Base-by-base conservation (phyloP, 2,888 invertebrate genomes). In the Parascotia fuliginaria region DNA sequence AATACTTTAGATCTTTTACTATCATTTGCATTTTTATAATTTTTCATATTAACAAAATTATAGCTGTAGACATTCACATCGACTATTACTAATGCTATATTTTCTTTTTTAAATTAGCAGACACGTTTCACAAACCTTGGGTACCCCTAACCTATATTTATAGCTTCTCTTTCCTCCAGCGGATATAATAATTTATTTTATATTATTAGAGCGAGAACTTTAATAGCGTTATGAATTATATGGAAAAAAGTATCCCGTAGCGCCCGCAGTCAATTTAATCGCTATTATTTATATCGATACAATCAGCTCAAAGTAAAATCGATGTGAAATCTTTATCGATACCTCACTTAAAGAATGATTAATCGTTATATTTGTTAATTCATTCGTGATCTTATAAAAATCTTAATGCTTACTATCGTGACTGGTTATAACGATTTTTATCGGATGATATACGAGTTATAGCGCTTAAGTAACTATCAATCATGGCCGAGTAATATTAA, bases 181-280 rank as follows among this genome's bases (percentile, higher is more conserved):
- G 75, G 75, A 86, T 79, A 84, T 83, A 81, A 87, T 87, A 83
- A 87, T 86, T 85, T 84, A 81, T 75, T 84, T 82, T 81, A 85
- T 81, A 81, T 78, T 80, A 83, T 81, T 81, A 78, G 78, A 80
- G 79, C 78, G 79, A 73, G 75, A 76, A 78, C 75, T 72, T 84
- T 87, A 83, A 88, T 86, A 68, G 77, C 64, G 55, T 77, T 64
- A 81, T 87, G 84, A 83, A 85, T 87, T 85, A 85, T 71, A 69
- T 69, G 73, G 32, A 73, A 77, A 81, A 83, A 81, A 75, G 81
- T 77, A 75, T 65, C 87, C 87, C 79, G 84, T 77, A 56, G 85
- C 63, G 87, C 66, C 70, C 69, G 73, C 73, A 73, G 80, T 72
- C 80, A 78, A 81, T 85, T 83, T 84, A 79, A 86, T 81, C 76